These are phyloP conservation scores for Conomelus anceps DNA, from an alignment of 2,888 invertebrate species.

Conservation along the genomic window DNA sequence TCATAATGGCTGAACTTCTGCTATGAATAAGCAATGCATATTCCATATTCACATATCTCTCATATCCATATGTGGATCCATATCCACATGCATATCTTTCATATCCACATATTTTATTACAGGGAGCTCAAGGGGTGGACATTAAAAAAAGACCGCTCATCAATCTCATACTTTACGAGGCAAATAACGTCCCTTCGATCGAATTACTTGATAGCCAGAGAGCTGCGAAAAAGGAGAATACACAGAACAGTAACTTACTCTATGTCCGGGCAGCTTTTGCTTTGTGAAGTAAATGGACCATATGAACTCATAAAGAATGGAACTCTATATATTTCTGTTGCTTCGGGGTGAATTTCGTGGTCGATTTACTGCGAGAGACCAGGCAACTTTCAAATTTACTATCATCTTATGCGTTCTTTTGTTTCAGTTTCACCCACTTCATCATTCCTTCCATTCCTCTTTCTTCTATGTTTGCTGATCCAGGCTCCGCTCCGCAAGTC, in stretches of 20 bases:
- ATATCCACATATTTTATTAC: not conserved
- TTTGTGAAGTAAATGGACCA: not conserved
- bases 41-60: too few relatives aligned
- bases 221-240: not conserved
- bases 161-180: not conserved
- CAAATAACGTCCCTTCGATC: not conserved
- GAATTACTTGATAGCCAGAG: not conserved
- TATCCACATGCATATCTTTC: too few relatives aligned
- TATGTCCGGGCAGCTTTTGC: not conserved
- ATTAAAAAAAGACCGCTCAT: not conserved
- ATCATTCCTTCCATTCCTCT: not conserved
- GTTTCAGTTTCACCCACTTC: not conserved
- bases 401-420: not conserved
- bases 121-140: not conserved
- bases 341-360: not conserved
- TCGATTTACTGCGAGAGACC: not conserved
- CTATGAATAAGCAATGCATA: not conserved
- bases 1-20: too few relatives aligned
- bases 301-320: not conserved
- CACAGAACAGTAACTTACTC: not conserved
- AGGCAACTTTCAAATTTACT: not conserved
- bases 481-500: not conserved
- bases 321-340: not conserved
- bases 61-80: too few relatives aligned
- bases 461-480: not conserved